phyloP scores from a whole-genome alignment of 2,888 invertebrate genomes.

The Trachelus troglodyta region DNA sequence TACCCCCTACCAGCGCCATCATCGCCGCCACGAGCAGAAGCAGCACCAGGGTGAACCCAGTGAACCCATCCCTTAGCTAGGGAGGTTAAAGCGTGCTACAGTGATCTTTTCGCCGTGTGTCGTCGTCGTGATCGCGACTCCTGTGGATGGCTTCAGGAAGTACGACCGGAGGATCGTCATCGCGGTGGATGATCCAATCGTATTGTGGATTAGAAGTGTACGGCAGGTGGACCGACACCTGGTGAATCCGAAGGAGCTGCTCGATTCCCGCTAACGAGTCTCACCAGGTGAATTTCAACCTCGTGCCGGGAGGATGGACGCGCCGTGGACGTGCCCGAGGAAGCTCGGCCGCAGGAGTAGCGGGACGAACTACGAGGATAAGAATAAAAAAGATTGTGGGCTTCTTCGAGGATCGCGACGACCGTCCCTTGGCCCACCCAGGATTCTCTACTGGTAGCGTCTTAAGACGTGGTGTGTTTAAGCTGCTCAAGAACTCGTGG shows the following conservation, averaged over 20 bases:
- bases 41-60: background rate
- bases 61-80: background rate
- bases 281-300: background rate
- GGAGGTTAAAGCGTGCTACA: background rate
- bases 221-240: background rate
- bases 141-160: background rate
- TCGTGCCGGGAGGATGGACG: conserved; percentile 10
- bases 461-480: background rate
- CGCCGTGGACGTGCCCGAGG: conserved; percentile 11
- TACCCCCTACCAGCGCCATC: background rate
- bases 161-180: background rate
- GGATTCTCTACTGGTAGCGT: background rate
- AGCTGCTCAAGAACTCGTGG: background rate
- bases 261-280: background rate
- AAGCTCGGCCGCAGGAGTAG: conserved; percentile 8
- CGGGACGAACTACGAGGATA: background rate
- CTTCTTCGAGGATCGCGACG: conserved; percentile 2
- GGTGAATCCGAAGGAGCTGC: background rate
- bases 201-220: background rate
- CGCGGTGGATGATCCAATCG: background rate
- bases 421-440: background rate
- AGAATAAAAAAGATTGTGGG: background rate
- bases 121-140: background rate
- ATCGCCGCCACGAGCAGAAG: background rate
- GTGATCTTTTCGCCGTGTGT: background rate